Percentiles rank a stretch among this genome's conserved stretches.
Conservation (phyloP, 2,888 invertebrate genomes). For the Allacma fusca region DNA sequence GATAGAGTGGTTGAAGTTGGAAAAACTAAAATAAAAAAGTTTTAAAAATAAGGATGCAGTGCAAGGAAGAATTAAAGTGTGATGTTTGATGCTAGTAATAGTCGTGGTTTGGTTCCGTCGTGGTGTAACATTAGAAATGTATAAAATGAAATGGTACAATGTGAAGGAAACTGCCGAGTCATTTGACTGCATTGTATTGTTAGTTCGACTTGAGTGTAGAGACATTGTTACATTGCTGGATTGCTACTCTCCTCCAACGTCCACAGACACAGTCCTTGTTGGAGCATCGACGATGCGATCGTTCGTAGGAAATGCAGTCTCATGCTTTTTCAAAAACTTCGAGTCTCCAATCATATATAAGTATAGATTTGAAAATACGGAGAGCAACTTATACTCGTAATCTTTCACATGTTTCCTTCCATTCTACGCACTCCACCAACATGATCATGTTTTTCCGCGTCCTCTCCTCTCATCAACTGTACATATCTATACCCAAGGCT, state of each 20-base stretch:
- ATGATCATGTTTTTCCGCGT: slow-evolving; percentile 14
- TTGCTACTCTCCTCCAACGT: slow-evolving; percentile 35
- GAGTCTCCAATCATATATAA: neutral
- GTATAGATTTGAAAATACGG: slow-evolving; percentile 14
- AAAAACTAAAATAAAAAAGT: slow-evolving; percentile 19
- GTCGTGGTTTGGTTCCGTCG: slow-evolving; percentile 41
- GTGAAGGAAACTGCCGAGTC: slow-evolving; percentile 49
- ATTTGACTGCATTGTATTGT: slow-evolving; percentile 49
- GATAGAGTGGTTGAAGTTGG: slow-evolving; percentile 21
- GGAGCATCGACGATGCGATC: slow-evolving; percentile 27
- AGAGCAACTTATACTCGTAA: slow-evolving; percentile 20
- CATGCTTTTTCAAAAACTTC: slow-evolving; percentile 46
- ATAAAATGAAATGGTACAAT: slow-evolving; percentile 45
- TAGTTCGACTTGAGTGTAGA: slow-evolving; percentile 46
- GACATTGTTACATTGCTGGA: slow-evolving; percentile 48
- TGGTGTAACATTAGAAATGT: slow-evolving; percentile 47
- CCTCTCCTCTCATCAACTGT: neutral
- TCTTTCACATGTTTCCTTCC: slow-evolving; percentile 39
- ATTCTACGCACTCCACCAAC: slow-evolving; percentile 14
- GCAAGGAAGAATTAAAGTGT: slow-evolving; percentile 38
- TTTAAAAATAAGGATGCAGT: neutral
- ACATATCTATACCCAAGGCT: neutral
- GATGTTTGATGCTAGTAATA: slow-evolving; percentile 38
- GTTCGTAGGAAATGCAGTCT: slow-evolving; percentile 49
- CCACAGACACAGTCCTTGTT: slow-evolving; percentile 22